These are phyloP conservation scores for Eupithecia inturbata DNA, from an alignment of 2,888 invertebrate genomes.

Conservation along the genomic window DNA sequence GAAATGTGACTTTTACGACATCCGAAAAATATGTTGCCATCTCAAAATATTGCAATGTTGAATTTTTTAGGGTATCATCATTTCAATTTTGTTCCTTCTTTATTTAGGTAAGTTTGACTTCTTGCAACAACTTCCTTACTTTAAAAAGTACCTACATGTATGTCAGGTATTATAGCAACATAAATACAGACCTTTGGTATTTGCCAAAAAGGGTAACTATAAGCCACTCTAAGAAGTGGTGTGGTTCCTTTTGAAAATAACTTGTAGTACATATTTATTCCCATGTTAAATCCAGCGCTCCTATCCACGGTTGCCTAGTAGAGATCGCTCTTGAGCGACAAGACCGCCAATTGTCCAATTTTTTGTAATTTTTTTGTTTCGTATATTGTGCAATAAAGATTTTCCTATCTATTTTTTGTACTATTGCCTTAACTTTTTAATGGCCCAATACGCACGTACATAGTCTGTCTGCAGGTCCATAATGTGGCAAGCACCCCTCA, in stretches of 20 bases:
- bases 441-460: not conserved
- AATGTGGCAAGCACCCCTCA: not conserved
- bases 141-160: not conserved
- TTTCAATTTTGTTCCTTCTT: not conserved
- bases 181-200: not conserved
- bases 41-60: conserved; percentile 29
- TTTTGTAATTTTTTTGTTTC: too few relatives aligned
- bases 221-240: not conserved
- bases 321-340: too few relatives aligned
- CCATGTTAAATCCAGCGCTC: too few relatives aligned
- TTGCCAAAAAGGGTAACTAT: not conserved
- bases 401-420: too few relatives aligned
- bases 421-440: not conserved
- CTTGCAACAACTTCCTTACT: not conserved
- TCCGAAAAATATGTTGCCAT: conserved; percentile 27
- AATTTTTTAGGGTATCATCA: conserved; percentile 13
- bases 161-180: not conserved
- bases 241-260: not conserved
- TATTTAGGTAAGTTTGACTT: not conserved
- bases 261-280: not conserved
- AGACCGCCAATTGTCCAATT: too few relatives aligned
- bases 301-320: too few relatives aligned
- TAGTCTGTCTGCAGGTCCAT: not conserved
- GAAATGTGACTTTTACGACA: conserved; percentile 51
- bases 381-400: too few relatives aligned